Base-by-base conservation (phyloP, 2,797 vertebrate species). In the Phylloscopus collybita region DNA sequence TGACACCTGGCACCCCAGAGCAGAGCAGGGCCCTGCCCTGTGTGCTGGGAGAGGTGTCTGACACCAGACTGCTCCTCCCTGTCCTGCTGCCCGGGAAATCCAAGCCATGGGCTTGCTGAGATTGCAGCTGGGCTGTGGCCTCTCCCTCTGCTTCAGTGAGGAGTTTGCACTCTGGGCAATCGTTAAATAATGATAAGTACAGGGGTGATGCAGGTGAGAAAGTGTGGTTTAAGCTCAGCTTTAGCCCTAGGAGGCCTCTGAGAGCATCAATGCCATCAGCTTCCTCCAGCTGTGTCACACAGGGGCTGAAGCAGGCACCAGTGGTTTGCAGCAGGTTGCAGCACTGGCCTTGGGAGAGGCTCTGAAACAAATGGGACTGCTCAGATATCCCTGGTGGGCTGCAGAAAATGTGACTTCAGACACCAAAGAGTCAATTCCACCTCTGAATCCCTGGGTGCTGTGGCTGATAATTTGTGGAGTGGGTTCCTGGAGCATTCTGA, bases 1-100 rank as follows among this genome's bases (percentile, higher is more conserved):
- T 60, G 61, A 49, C 14, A 4, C 0, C 0, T 36, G 76, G 36
- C 18, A 16, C 25, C 49, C 3, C 2, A 54, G 69, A 54, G 61
- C 2, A 54, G 69, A 59, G 61, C 76, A 10, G 2, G 3, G 40
- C 73, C 36, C 47, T 80, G 42, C 6, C 2, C 27, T 42, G 50
- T 19, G 22, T 36, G 54, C 57, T 53, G 50, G 13, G 29, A 49
- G 19, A 17, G 34, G 21, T 57, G 49, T 49, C 51, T 5, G 3
- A 4, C 20, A 3, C 0, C 10, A 67, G 53, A 0, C 57, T 66
- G 83, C 8, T 83, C 18, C n/a, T 75, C 45, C n/a, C 50, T 69
- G n/a, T 7, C 22, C 75, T 44, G 30, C 80, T 87, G 62, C 59
- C 50, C 40, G 65, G 76, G 22, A 66, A 78, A 56, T 32, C n/a